These are phyloP conservation scores for Schizopygopsis pylzovi DNA, from an alignment of 2,797 vertebrate species.

Conservation along the genomic window DNA sequence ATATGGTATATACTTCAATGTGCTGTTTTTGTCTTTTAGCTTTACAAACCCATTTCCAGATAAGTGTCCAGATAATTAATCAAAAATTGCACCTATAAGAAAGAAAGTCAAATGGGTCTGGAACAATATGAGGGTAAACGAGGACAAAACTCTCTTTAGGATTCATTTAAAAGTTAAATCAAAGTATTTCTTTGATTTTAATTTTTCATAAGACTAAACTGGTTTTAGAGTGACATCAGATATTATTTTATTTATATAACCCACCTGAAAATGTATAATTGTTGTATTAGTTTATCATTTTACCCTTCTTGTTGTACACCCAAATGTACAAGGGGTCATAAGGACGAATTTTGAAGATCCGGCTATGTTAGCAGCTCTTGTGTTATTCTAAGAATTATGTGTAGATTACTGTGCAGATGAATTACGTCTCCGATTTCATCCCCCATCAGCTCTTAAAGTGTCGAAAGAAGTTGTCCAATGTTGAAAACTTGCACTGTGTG, in stretches of 20 bases:
- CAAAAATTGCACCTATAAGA: background rate
- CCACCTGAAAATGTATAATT: background rate
- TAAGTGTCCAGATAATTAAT: background rate
- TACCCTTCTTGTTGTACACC: background rate
- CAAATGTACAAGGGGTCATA: background rate
- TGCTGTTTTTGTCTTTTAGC: background rate
- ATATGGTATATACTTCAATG: background rate
- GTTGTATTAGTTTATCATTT: background rate
- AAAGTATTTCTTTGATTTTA: background rate
- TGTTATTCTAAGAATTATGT: slow-evolving; percentile 47
- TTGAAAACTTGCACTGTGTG: slow-evolving; percentile 46
- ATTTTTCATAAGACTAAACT: background rate
- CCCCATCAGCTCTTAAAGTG: slow-evolving; percentile 50
- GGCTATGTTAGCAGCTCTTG: slow-evolving; percentile 21
- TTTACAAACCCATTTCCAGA: background rate
- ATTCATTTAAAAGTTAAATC: too few species aligned
- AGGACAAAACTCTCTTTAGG: background rate
- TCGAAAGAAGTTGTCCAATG: slow-evolving; percentile 44
- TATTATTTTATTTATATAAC: background rate
- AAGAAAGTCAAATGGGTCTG: background rate
- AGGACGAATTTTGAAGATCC: background rate
- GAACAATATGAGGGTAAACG: background rate
- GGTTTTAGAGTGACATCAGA: background rate
- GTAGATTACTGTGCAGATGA: slow-evolving; percentile 36
- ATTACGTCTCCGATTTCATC: slow-evolving; percentile 43